Conservation (phyloP, 2,888 invertebrate species). For the Scelioninae gen. 1 region DNA sequence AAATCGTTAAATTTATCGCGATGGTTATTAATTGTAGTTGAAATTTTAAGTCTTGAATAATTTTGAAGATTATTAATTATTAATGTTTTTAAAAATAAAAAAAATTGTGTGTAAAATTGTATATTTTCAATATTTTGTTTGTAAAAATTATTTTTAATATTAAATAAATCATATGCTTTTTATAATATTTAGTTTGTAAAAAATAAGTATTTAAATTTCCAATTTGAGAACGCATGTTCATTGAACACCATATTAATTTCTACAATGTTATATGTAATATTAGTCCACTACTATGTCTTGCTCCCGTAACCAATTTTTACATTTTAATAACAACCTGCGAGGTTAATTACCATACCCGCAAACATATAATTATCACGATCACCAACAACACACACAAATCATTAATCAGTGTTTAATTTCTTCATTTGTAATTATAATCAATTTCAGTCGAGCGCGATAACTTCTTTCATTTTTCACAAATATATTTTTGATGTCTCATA, state of each 20-base stretch:
- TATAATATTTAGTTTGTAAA: background rate
- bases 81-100: too few species aligned
- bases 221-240: background rate
- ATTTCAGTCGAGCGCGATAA: background rate
- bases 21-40: too few species aligned
- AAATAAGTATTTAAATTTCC: background rate
- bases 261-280: conserved; percentile 16
- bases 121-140: too few species aligned
- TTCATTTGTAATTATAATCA: conserved; percentile 45
- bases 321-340: conserved; percentile 43
- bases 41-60: too few species aligned
- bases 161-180: too few species aligned
- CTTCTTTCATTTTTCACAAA: background rate
- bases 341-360: conserved; percentile 14
- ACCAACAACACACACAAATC: conserved; percentile 25
- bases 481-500: too few species aligned
- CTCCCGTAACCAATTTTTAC: conserved; percentile 51
- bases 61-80: too few species aligned
- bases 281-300: conserved; percentile 37
- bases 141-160: too few species aligned
- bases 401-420: conserved; percentile 51
- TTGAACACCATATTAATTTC: conserved; percentile 1
- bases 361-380: conserved; percentile 35
- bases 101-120: background rate
- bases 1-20: too few species aligned